phyloP scores from a whole-genome alignment of 2,888 invertebrate genomes.

The Brassicogethes aeneus region DNA sequence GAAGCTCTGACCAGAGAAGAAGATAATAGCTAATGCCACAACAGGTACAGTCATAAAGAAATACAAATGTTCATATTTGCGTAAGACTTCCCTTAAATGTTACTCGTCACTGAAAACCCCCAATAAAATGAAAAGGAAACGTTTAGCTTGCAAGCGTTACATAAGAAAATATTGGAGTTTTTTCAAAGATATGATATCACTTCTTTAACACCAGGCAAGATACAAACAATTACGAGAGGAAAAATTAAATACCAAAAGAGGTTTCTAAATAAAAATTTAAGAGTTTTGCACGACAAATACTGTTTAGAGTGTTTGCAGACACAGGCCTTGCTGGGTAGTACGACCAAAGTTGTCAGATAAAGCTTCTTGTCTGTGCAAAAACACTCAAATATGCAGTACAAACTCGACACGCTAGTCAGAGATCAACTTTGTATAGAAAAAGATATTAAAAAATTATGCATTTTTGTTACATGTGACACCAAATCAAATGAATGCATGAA shows the following conservation, averaged over 20 bases:
- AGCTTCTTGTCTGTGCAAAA: neutral
- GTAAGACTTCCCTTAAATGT: neutral
- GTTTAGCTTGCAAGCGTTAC: neutral
- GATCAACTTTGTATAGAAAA: neutral
- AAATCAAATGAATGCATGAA: neutral
- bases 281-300: neutral
- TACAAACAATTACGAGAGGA: neutral
- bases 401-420: neutral
- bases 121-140: neutral
- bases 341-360: neutral
- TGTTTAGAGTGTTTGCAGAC: neutral
- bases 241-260: neutral
- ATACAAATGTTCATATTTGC: neutral
- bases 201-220: neutral
- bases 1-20: neutral
- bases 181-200: neutral
- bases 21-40: neutral
- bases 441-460: too few relatives aligned
- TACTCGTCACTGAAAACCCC: neutral
- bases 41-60: neutral
- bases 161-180: neutral
- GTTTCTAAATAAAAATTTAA: neutral
- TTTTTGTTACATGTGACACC: neutral
- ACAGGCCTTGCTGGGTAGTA: neutral
- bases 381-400: neutral